phyloP scores from a whole-genome alignment of 37 sponge, comb jelly and placozoan genomes.

The Spongia lamella region DNA sequence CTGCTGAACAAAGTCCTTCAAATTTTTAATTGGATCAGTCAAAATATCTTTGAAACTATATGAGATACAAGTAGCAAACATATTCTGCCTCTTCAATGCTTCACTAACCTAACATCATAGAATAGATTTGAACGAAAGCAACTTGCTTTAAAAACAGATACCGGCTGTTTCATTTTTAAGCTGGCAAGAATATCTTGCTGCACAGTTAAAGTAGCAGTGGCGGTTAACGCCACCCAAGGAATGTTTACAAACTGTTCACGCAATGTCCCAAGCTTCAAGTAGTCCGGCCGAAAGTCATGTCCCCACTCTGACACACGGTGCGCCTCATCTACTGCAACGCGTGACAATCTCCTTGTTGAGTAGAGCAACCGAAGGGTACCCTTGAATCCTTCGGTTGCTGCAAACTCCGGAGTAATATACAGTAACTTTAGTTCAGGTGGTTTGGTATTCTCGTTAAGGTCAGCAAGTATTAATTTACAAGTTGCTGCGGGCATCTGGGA shows the following conservation, averaged over 20 bases:
- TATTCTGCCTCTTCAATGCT: background rate
- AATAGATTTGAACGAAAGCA: constrained; percentile 82
- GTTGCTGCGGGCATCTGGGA: constrained; percentile 73
- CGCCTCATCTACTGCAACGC: constrained; percentile 92
- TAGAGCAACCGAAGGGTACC: constrained; percentile 36
- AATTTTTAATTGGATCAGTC: constrained; percentile 62
- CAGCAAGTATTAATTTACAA: constrained; percentile 60
- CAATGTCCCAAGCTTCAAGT: constrained; percentile 89
- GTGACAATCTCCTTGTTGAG: constrained; percentile 43
- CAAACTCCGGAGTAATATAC: constrained; percentile 96
- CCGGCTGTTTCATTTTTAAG: constrained; percentile 50
- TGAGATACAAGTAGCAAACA: background rate
- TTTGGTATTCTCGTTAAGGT: constrained; percentile 38
- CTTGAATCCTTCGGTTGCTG: constrained; percentile 73
- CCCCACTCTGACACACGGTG: constrained; percentile 99
- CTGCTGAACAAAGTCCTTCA: constrained; percentile 49
- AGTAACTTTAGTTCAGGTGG: constrained; percentile 76
- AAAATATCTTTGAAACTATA: constrained; percentile 66
- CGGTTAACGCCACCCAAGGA: constrained; percentile 93
- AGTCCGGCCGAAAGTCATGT: constrained; percentile 98
- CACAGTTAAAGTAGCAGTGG: constrained; percentile 91
- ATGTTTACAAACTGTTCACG: constrained; percentile 47
- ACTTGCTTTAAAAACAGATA: constrained; percentile 47
- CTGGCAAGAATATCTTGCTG: constrained; percentile 64
- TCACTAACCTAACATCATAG: constrained; percentile 83